Conservation (phyloP, 2,888 invertebrate species). For the Pecten maximus region DNA sequence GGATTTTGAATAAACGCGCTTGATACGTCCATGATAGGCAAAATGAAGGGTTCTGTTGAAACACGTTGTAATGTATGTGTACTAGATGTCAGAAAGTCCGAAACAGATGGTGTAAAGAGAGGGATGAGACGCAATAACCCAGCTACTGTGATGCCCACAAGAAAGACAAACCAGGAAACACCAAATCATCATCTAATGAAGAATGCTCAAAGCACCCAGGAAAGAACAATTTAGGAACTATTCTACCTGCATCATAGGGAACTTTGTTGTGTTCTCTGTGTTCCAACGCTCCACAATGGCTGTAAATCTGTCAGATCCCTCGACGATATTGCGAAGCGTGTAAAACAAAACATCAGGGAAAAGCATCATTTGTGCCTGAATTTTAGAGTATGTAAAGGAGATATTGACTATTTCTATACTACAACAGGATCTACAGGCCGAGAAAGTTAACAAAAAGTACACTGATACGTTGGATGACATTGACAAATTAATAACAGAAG, state of each 20-base stretch:
- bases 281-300: background rate
- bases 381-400: background rate
- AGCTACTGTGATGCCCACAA: background rate
- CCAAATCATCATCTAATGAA: background rate
- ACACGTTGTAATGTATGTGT: background rate
- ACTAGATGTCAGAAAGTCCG: background rate
- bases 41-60: background rate
- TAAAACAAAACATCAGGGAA: background rate
- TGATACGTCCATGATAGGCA: too few relatives aligned
- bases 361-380: background rate
- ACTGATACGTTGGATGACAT: background rate
- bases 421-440: too few relatives aligned
- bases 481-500: background rate
- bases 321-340: background rate
- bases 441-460: background rate
- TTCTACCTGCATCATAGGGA: background rate
- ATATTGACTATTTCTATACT: background rate
- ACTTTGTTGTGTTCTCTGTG: background rate
- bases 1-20: too few relatives aligned
- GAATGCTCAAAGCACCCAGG: background rate
- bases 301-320: background rate
- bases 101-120: background rate
- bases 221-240: background rate
- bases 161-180: background rate
- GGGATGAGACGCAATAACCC: background rate